Base-by-base conservation (phyloP, 2,113 vertebrate species). In the Labeo rohita region DNA sequence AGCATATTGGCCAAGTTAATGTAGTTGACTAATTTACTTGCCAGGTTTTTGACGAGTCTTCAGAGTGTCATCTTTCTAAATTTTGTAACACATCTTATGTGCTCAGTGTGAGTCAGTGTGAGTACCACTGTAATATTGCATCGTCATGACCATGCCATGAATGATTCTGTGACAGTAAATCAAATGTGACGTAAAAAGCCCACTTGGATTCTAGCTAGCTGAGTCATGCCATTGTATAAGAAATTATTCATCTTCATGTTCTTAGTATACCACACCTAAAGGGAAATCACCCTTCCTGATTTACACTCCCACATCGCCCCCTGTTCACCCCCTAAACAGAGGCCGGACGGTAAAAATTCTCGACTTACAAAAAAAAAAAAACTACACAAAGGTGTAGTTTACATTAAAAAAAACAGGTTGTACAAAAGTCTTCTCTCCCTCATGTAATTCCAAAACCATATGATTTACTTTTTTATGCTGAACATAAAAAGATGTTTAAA, bases 201-300 rank as follows among this genome's bases (percentile, higher is more conserved):
- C 23, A 16, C 6, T 77, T 36, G 11, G 23, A 77, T 77, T 76
- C 49, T 59, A 59, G 77, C 36, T 12, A 63, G n/a, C 12, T 47
- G 59, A 80, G 39, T 65, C 78, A 80, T 49, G 59, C 12, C 12
- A 47, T 5, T 16, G 3, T 65, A 28, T 6, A 49, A 80, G 78
- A 80, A 80, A 65, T 80, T 65, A 45, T 28, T 80, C 78, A 80
- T 80, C 39, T 59, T 79, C 75, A 36, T 61, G 77, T 79, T 79
- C 36, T 80, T 63, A 47, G 21, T 65, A 80, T 16, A 63, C 36
- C 8, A 9, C 8, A 23, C 1, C 18, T 13, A 2, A 28, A 65
- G 59, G 78, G 59, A 65, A 65, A 65, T 49, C 2, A 49, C 59
- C 43, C 12, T 65, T 80, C 15, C 39, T 8, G 13, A 47, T 23